Conservation (phyloP, 2,797 vertebrate genomes). For the Poeciliopsis turneri region DNA sequence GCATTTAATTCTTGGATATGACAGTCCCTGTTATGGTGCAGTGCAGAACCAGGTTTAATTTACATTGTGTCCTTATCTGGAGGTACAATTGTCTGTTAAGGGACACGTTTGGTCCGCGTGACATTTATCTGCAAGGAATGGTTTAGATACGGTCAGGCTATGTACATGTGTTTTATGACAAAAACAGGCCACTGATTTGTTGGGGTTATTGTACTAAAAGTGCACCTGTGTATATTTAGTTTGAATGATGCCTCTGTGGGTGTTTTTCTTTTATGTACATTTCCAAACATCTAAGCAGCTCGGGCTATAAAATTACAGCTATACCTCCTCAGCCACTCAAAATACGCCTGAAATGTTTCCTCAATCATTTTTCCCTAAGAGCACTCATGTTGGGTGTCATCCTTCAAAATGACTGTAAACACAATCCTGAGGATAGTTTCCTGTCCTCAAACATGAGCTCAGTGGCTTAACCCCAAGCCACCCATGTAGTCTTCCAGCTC, state of each 20-base stretch:
- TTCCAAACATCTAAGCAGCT: constrained; percentile 31
- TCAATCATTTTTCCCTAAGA: constrained; percentile 25
- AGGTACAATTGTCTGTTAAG: constrained; percentile 66
- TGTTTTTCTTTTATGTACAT: constrained; percentile 21
- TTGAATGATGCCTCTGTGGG: constrained; percentile 34
- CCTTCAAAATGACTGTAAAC: constrained; percentile 27
- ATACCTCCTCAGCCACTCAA: constrained; percentile 9
- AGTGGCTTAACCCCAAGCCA: constrained; percentile 28
- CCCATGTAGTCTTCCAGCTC: constrained; percentile 51
- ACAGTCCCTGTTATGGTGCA: constrained; percentile 64
- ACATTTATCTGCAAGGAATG: constrained; percentile 72
- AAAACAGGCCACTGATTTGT: constrained; percentile 58
- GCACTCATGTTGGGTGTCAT: constrained; percentile 38
- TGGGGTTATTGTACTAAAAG: constrained; percentile 26
- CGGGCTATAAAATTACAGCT: constrained; percentile 31
- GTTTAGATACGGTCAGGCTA: constrained; percentile 47
- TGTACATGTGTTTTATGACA: constrained; percentile 68
- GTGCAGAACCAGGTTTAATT: constrained; percentile 61
- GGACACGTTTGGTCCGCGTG: constrained; percentile 61
- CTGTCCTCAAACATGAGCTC: constrained; percentile 28
- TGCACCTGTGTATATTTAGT: constrained; percentile 32
- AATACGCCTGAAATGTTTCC: constrained; percentile 35
- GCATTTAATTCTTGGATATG: constrained; percentile 75
- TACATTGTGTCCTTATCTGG: constrained; percentile 76
- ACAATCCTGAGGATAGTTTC: constrained; percentile 24